Conservation (phyloP, 2,888 invertebrate species). For the Icerya purchasi region DNA sequence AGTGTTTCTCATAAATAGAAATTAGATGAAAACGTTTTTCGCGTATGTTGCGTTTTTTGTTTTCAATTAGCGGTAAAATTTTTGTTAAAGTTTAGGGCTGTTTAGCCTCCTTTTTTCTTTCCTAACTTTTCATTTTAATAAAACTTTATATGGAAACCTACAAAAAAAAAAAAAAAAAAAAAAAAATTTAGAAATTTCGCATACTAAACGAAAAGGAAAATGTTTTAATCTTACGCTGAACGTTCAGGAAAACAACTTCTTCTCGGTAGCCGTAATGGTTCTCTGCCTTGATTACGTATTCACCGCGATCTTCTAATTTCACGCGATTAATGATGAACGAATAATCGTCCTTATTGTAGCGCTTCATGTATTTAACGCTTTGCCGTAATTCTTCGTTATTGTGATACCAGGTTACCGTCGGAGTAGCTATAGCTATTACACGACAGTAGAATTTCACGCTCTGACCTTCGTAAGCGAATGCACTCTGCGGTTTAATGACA, state of each 20-base stretch:
- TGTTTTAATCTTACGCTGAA: slow-evolving; percentile 74
- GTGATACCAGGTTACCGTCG: slow-evolving; percentile 87
- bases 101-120: not conserved
- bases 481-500: slow-evolving; percentile 86
- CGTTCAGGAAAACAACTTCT: slow-evolving; percentile 89
- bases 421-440: slow-evolving; percentile 81
- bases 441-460: slow-evolving; percentile 93
- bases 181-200: too few relatives aligned
- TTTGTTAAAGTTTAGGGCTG: not conserved
- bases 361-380: slow-evolving; percentile 98
- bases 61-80: not conserved
- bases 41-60: not conserved
- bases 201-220: too few relatives aligned
- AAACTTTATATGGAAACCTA: too few relatives aligned
- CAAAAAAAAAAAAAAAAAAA: too few relatives aligned
- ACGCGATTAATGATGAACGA: slow-evolving; percentile 93
- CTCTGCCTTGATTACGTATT: slow-evolving; percentile 89
- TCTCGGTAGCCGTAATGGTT: slow-evolving; percentile 90
- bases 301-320: slow-evolving; percentile 85
- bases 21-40: not conserved
- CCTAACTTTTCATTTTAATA: not conserved
- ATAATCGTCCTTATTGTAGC: slow-evolving; percentile 87
- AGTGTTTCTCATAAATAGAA: too few relatives aligned
- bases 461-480: slow-evolving; percentile 92
- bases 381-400: slow-evolving; percentile 83